phyloP scores from a whole-genome alignment of 2,888 invertebrate genomes.

The Euzophera pinguis region DNA sequence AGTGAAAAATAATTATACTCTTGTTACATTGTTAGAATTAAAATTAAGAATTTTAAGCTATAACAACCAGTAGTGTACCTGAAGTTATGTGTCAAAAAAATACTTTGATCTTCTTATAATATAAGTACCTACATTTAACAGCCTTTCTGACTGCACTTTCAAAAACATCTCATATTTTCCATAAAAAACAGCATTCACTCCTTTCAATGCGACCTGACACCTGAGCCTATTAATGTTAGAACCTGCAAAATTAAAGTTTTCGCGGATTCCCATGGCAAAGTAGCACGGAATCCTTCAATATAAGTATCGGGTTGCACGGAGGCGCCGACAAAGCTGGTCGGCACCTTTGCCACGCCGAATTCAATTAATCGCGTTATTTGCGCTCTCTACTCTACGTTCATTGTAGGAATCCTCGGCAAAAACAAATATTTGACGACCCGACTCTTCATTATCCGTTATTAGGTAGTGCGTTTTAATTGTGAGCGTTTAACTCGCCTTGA shows the following conservation, averaged over 20 bases:
- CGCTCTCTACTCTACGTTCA: conserved; percentile 53
- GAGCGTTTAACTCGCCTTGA: conserved; percentile 27
- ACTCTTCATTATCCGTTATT: conserved; percentile 73
- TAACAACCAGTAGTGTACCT: too few relatives aligned
- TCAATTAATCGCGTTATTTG: conserved; percentile 79
- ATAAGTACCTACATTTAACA: too few relatives aligned
- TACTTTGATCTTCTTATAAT: too few relatives aligned
- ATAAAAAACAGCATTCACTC: conserved; percentile 6
- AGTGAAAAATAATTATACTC: neutral
- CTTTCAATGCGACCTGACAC: conserved; percentile 6
- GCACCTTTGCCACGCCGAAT: conserved; percentile 74
- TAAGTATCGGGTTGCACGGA: conserved; percentile 61
- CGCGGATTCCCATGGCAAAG: conserved; percentile 32
- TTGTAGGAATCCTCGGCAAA: conserved; percentile 67
- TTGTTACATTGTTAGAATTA: neutral
- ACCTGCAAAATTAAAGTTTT: conserved; percentile 38
- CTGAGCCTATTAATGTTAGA: conserved; percentile 47
- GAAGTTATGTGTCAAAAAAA: too few relatives aligned
- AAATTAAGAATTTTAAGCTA: too few relatives aligned
- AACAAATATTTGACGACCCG: conserved; percentile 70
- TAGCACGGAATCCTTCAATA: conserved; percentile 41
- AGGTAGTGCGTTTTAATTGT: conserved; percentile 62
- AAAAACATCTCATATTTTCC: neutral
- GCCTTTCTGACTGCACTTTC: neutral
- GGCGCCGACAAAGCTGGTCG: conserved; percentile 69